Evolutionary conservation across 2,797 vertebrate genomes (phyloP).

Genomic region (Cyclopterus lumpus): DNA sequence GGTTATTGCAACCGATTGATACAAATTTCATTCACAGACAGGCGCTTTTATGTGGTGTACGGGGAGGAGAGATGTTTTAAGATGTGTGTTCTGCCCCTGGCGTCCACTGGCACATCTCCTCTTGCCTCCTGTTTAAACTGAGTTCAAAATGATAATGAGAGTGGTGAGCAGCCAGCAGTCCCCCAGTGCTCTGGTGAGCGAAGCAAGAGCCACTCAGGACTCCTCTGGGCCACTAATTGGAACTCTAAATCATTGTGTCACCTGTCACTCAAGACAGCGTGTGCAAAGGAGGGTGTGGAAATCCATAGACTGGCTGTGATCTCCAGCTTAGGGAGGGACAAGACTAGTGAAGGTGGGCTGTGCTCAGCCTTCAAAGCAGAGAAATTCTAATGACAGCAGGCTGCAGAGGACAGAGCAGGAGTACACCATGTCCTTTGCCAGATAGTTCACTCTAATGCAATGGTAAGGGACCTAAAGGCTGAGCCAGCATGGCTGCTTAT

Average conservation of each 20-base stretch:
- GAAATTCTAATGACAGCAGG: slow-evolving; percentile 70
- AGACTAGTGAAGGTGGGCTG: slow-evolving; percentile 55
- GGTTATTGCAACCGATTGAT: slow-evolving; percentile 85
- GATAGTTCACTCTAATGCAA: slow-evolving; percentile 57
- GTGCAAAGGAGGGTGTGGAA: slow-evolving; percentile 55
- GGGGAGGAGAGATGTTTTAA: slow-evolving; percentile 75
- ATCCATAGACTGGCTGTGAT: slow-evolving; percentile 70
- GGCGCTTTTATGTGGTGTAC: slow-evolving; percentile 79
- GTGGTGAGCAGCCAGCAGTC: slow-evolving; percentile 81
- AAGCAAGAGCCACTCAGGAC: slow-evolving; percentile 74
- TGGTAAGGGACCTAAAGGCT: slow-evolving; percentile 51
- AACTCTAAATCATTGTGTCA: slow-evolving; percentile 87
- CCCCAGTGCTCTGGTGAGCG: slow-evolving; percentile 77
- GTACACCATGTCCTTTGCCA: slow-evolving; percentile 69
- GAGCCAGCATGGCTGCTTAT: slow-evolving; percentile 39
- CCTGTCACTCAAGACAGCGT: slow-evolving; percentile 78
- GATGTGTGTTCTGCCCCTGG: slow-evolving; percentile 82
- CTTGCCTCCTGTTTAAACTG: slow-evolving; percentile 85
- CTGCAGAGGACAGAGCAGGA: slow-evolving; percentile 65
- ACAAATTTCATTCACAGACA: slow-evolving; percentile 84
- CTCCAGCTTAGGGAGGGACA: slow-evolving; percentile 63
- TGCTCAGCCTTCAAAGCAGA: slow-evolving; percentile 74
- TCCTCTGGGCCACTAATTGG: slow-evolving; percentile 84
- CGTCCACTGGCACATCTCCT: slow-evolving; percentile 79
- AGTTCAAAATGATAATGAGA: slow-evolving; percentile 94